Base-by-base conservation (phyloP, 2,113 vertebrate genomes). In the Indicator maculatus region DNA sequence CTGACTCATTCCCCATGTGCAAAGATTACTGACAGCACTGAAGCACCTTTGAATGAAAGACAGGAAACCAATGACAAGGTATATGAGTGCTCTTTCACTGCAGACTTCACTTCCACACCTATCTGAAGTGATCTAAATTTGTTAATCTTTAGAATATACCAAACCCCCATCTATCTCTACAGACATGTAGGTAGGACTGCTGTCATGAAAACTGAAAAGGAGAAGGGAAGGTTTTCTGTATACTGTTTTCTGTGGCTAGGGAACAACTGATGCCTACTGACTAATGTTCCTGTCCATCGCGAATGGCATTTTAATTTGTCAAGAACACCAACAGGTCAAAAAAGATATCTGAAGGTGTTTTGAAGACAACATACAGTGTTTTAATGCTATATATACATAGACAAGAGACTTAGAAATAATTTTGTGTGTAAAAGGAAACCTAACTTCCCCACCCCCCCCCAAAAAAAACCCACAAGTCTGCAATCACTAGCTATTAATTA, bases 231-330 rank as follows among this genome's bases (percentile, higher is more conserved):
- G 20, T 55, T 90, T 87, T 79, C 59, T 90, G 44, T 55, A 36
- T 31, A 61, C 55, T 55, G 39, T 73, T 66, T 55, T 87, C 55
- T 89, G 70, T 18, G 36, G n/a, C 66, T 77, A 79, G 73, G 73
- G 89, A 94, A 66, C 0, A 6, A 90, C 81, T 89, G 66, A 12
- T 94, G 73, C 73, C 66, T 70, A 20, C 50, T 95, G 92, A 96
- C 89, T 96, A 94, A 96, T 94, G 89, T 41, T 85, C 39, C 74
- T 95, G 91, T 76, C 89, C 91, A 93, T 84, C 1, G n/a, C 87
- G 86, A 94, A 79, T 70, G 90, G 86, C 96, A 92, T 95, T 95
- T 96, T 94, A 96, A 96, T 96, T 96, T 96, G 83, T 95, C 95
- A 90, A 84, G 74, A 79, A 55, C 66, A 90, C n/a, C 59, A 90